Evolutionary conservation across 2,113 vertebrate species (phyloP).

Genomic region (Melanerpes formicivorus): DNA sequence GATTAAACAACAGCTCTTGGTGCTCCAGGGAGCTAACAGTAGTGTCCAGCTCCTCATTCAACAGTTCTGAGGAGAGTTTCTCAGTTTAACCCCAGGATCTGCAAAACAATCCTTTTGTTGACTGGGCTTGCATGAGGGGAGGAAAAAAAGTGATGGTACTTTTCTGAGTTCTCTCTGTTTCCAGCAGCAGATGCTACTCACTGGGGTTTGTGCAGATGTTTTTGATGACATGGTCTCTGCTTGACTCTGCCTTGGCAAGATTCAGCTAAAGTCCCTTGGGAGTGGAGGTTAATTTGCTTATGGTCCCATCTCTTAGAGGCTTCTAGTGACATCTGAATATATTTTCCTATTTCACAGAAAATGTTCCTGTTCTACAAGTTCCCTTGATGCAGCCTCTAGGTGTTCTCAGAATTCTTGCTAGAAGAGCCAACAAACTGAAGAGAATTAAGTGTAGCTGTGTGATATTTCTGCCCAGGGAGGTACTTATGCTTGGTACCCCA

Average conservation of each 20-base stretch:
- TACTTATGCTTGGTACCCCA: not conserved
- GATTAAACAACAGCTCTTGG: conserved; percentile 8
- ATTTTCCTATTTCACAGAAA: not conserved
- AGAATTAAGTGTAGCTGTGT: not conserved
- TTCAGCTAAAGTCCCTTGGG: not conserved
- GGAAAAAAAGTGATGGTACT: not conserved
- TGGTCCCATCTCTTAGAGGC: not conserved
- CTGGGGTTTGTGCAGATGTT: not conserved
- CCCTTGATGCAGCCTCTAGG: not conserved
- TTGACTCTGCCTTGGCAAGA: not conserved
- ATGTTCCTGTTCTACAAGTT: not conserved
- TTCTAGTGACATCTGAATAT: not conserved
- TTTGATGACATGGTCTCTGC: not conserved
- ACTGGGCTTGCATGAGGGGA: not conserved
- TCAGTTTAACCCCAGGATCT: not conserved
- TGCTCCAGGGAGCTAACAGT: conserved; percentile 3
- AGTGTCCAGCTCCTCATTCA: conserved; percentile 29
- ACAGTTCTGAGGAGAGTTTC: conserved; percentile 2
- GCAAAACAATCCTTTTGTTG: not conserved
- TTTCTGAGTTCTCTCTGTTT: not conserved
- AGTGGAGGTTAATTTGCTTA: not conserved
- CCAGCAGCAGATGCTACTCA: not conserved
- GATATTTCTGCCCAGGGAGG: not conserved
- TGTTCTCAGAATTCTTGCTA: not conserved
- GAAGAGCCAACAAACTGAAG: not conserved